Conservation (phyloP, 2,888 invertebrate genomes). For the Polydrusus tereticollis region DNA sequence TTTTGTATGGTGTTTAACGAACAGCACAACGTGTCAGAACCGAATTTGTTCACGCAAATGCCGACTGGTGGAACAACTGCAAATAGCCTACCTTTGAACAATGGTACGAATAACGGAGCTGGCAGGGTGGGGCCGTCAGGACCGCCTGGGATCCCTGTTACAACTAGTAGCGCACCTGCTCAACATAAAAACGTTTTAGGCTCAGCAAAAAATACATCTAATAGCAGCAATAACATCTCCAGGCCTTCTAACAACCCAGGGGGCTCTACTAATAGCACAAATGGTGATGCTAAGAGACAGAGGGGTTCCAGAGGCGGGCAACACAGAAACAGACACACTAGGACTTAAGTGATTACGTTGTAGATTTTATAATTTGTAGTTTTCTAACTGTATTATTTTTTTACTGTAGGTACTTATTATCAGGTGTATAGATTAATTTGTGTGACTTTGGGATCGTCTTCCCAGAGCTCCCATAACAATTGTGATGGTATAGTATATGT, state of each 20-base stretch:
- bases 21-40: slow-evolving; percentile 95
- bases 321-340: slow-evolving; percentile 63
- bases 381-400: slow-evolving; percentile 2
- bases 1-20: slow-evolving; percentile 97
- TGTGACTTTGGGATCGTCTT: background rate
- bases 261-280: slow-evolving; percentile 39
- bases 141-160: slow-evolving; percentile 51
- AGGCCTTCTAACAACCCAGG: slow-evolving; percentile 48
- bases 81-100: slow-evolving; percentile 65
- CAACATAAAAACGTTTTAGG: slow-evolving; percentile 64
- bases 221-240: slow-evolving; percentile 52
- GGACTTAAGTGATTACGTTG: slow-evolving; percentile 43
- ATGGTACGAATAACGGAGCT: slow-evolving; percentile 67
- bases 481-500: background rate
- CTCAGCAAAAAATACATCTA: slow-evolving; percentile 57
- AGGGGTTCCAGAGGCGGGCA: slow-evolving; percentile 64
- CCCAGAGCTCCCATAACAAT: background rate
- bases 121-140: slow-evolving; percentile 63
- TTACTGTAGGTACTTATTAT: slow-evolving; percentile 6
- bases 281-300: slow-evolving; percentile 61
- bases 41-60: slow-evolving; percentile 72
- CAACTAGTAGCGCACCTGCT: slow-evolving; percentile 53
- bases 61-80: slow-evolving; percentile 61
- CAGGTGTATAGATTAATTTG: background rate
- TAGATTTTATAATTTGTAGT: background rate